Conservation (phyloP, 2,113 vertebrate species). For the Epinephelus moara region DNA sequence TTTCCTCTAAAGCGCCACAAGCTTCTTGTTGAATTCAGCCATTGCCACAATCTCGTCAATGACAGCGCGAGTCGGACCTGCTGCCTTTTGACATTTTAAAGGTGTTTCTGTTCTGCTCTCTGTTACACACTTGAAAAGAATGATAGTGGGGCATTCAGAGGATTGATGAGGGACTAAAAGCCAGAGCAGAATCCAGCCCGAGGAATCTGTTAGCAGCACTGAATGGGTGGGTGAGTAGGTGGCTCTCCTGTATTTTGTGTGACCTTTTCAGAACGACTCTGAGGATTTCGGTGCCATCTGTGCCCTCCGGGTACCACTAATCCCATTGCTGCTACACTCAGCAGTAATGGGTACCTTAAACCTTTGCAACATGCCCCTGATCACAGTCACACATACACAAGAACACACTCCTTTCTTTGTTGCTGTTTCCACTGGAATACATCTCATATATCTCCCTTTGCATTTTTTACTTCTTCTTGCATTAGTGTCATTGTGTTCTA, state of each 20-base stretch:
- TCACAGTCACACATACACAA: conserved; percentile 19
- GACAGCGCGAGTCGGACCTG: conserved; percentile 39
- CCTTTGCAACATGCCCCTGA: conserved; percentile 55
- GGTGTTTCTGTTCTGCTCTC: conserved; percentile 40
- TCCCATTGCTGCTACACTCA: conserved; percentile 72
- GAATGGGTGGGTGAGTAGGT: conserved; percentile 51
- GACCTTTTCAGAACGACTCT: conserved; percentile 75
- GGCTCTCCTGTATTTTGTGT: conserved; percentile 61
- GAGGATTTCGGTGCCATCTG: conserved; percentile 79
- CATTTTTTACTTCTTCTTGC: conserved; percentile 29
- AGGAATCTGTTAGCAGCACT: conserved; percentile 46
- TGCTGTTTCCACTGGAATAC: conserved; percentile 14
- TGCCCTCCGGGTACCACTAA: conserved; percentile 75
- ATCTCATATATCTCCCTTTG: conserved; percentile 23
- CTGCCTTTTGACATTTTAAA: conserved; percentile 67
- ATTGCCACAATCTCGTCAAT: conserved; percentile 39
- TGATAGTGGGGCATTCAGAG: conserved; percentile 47
- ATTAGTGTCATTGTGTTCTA: conserved; percentile 23
- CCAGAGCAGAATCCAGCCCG: conserved; percentile 16
- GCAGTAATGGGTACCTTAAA: conserved; percentile 73
- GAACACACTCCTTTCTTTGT: conserved; percentile 35
- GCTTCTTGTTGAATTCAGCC: conserved; percentile 49
- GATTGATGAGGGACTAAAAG: conserved; percentile 65
- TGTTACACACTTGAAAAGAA: conserved; percentile 55
- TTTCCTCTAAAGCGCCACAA: conserved; percentile 21